Base-by-base conservation (phyloP, 2,797 vertebrate species). In the Acanthurus lineatus region DNA sequence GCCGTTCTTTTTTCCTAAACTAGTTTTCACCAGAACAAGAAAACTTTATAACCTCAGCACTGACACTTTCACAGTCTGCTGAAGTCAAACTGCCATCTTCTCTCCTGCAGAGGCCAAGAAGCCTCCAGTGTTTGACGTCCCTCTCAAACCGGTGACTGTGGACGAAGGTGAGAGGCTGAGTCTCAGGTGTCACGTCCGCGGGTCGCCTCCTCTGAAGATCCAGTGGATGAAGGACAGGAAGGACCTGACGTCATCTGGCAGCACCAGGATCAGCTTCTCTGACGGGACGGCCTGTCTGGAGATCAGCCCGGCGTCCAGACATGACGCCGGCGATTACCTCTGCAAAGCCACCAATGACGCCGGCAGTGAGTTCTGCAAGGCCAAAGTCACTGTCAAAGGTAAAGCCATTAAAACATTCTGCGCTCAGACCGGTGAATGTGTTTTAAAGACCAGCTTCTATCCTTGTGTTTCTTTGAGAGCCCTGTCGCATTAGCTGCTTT, bases 141-240 rank as follows among this genome's bases (percentile, higher is more conserved):
- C 96, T 51, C 96, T 99, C 66, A 95, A 96, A 79, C 92, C 97
- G 1, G 88, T 93, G 66, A 95, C 95, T 12, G 85, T 93, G 69
- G 94, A 88, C 0, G 97, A 97, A 84, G 97, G 97, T 3, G 96
- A 97, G 16, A 96, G 81, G 9, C 40, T 99, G 35, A 96, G 95
- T 52, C 96, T 99, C 56, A 94, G 85, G 80, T 99, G 98, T 74
- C 98, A 99, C 0, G 96, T 98, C 32, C 89, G 85, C 20, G 98
- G 98, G 52, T 96, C 97, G 0, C 88, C 96, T 61, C 98, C 98
- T 1, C 95, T 99, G 73, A 96, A 94, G 81, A 94, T 99, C 87
- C 97, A 97, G 89, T 99, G 98, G 98, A 92, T 98, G 93, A 99
- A 97, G 90, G 96, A 97, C 92, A 96, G 98, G 73, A 96, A 94